These are phyloP conservation scores for Macrophya annulata DNA, from an alignment of 2,888 invertebrate species.

Conservation along the genomic window DNA sequence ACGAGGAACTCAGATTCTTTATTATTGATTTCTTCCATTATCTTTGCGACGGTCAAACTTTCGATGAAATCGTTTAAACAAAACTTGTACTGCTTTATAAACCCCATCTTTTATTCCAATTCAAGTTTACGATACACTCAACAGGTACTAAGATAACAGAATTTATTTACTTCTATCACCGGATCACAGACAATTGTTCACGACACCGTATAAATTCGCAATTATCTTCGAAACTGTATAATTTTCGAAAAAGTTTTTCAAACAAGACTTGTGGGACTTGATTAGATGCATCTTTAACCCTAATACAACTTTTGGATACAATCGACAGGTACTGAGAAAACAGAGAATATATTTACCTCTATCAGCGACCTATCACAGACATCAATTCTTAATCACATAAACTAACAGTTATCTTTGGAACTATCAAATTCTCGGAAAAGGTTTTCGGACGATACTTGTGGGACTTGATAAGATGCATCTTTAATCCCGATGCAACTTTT, in stretches of 20 bases:
- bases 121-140: not conserved
- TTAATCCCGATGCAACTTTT: no score
- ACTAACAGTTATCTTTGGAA: no score
- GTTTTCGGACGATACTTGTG: not conserved
- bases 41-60: not conserved
- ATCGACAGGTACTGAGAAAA: not conserved
- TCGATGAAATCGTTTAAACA: not conserved
- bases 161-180: not conserved
- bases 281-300: not conserved
- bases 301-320: not conserved
- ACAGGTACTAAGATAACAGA: not conserved
- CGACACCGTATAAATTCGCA: not conserved
- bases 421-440: not conserved
- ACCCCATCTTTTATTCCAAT: not conserved
- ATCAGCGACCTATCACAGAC: not conserved
- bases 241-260: not conserved
- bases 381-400: no score
- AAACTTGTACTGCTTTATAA: not conserved
- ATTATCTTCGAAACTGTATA: not conserved
- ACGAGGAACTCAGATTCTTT: not conserved
- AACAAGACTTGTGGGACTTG: not conserved
- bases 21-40: not conserved
- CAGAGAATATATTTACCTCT: not conserved
- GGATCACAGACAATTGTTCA: not conserved
- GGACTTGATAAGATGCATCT: no score